Conservation (phyloP, 2,888 invertebrate genomes). For the Cepaea hortensis region DNA sequence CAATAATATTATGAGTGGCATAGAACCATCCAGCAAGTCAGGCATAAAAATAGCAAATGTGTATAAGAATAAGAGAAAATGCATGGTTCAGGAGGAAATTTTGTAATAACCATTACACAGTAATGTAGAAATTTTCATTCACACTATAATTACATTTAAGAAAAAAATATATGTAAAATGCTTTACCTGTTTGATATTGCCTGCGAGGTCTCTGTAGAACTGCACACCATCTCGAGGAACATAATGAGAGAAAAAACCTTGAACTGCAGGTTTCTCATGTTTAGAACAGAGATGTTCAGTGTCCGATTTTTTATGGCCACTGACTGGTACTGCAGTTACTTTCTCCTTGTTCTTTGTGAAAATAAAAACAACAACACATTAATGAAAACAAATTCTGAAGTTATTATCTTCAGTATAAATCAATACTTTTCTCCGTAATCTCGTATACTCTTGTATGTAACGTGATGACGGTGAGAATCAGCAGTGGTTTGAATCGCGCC, state of each 20-base stretch:
- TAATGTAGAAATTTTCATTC: not conserved
- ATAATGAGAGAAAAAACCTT: slow-evolving; percentile 74
- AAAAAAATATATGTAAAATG: too few relatives aligned
- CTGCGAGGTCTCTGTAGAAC: slow-evolving; percentile 94
- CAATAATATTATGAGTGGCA: too few relatives aligned
- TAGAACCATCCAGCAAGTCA: too few relatives aligned
- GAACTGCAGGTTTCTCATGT: slow-evolving; percentile 50
- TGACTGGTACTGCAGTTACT: slow-evolving; percentile 37
- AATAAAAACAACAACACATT: not conserved
- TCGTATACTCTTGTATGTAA: too few relatives aligned
- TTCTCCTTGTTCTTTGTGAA: slow-evolving; percentile 61
- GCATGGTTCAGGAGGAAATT: not conserved
- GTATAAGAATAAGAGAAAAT: not conserved
- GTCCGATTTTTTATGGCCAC: slow-evolving; percentile 7
- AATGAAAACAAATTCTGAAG: not conserved
- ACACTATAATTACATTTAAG: not conserved
- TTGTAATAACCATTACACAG: not conserved
- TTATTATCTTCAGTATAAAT: not conserved
- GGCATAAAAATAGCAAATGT: not conserved
- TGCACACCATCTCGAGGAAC: slow-evolving; percentile 84
- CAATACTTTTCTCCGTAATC: not conserved
- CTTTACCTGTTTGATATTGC: slow-evolving; percentile 89
- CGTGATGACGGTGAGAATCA: too few relatives aligned
- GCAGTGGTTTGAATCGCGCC: too few relatives aligned
- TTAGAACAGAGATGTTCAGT: not conserved